phyloP scores from a whole-genome alignment of 2,113 vertebrate species.

The Brachyhypopomus occidentalis region DNA sequence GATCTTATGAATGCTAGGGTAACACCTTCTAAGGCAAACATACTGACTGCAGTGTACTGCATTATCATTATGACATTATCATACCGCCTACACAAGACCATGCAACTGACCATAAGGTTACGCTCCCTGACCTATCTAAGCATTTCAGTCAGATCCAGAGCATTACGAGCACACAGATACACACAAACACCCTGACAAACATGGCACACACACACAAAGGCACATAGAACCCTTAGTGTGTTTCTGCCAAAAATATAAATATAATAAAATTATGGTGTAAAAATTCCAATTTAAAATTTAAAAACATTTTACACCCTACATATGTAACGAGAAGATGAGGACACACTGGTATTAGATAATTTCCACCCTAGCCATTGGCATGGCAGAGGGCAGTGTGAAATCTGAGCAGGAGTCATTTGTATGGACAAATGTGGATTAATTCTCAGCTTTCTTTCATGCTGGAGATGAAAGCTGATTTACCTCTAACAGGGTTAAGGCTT shows the following conservation, averaged over 20 bases:
- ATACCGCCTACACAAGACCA: constrained; percentile 28
- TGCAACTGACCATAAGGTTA: constrained; percentile 14
- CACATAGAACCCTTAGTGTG: not conserved
- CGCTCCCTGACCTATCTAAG: constrained; percentile 25
- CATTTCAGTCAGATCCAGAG: not conserved
- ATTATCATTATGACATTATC: constrained; percentile 1
- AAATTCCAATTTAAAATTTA: too few relatives aligned
- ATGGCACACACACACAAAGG: not conserved
- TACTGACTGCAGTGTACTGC: not conserved
- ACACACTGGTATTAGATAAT: not conserved
- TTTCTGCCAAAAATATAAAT: too few relatives aligned
- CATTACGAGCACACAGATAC: constrained; percentile 2
- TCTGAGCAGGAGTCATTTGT: constrained; percentile 76
- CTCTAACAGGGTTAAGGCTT: constrained; percentile 71
- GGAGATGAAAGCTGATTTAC: constrained; percentile 78
- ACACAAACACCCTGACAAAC: not conserved
- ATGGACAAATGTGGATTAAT: constrained; percentile 81
- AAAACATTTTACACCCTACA: not conserved
- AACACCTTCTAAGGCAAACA: not conserved
- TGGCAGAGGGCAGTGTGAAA: constrained; percentile 66
- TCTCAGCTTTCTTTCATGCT: constrained; percentile 77
- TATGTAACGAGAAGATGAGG: constrained; percentile 51
- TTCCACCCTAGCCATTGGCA: constrained; percentile 7
- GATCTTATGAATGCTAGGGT: not conserved
- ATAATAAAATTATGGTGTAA: too few relatives aligned